These are phyloP conservation scores for Salvelinus alpinus DNA, from an alignment of 2,113 vertebrate species.

Conservation along the genomic window DNA sequence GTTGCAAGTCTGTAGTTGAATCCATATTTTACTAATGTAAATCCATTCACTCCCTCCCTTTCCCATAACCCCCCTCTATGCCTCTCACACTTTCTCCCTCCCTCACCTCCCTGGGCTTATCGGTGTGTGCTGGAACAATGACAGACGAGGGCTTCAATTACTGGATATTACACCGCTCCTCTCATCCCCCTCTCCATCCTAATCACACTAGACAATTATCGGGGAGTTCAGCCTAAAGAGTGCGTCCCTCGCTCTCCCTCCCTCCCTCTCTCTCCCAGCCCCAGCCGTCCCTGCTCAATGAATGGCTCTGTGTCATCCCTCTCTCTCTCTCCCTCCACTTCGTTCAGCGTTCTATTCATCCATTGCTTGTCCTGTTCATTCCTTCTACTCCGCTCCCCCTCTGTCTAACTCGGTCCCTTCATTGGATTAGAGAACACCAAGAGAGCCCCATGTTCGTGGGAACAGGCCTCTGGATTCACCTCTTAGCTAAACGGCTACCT, in stretches of 20 bases:
- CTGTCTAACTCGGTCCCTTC: background rate
- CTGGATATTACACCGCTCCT: conserved; percentile 41
- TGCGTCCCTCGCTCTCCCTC: too few relatives aligned
- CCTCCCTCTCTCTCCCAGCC: background rate
- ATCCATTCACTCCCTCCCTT: background rate
- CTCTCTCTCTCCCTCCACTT: background rate
- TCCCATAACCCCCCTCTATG: conserved; percentile 9
- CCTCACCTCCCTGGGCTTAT: conserved; percentile 44
- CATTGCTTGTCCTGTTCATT: background rate
- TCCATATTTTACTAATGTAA: too few relatives aligned
- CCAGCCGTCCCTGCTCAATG: background rate
- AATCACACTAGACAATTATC: conserved; percentile 13
- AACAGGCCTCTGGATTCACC: too few relatives aligned
- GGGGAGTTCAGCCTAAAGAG: background rate
- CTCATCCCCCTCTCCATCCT: conserved; percentile 16
- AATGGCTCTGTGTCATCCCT: background rate
- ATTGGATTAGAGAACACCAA: background rate
- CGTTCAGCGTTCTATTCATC: background rate
- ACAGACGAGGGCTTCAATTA: conserved; percentile 46
- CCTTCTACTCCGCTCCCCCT: too few relatives aligned
- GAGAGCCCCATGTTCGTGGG: too few relatives aligned
- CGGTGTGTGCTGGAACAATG: conserved; percentile 50
- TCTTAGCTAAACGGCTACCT: too few relatives aligned
- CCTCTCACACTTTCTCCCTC: conserved; percentile 34
- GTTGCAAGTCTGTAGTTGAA: too few relatives aligned